These are phyloP conservation scores for Sebastes taczanowskii DNA, from an alignment of 2,797 vertebrate species.

Conservation along the genomic window DNA sequence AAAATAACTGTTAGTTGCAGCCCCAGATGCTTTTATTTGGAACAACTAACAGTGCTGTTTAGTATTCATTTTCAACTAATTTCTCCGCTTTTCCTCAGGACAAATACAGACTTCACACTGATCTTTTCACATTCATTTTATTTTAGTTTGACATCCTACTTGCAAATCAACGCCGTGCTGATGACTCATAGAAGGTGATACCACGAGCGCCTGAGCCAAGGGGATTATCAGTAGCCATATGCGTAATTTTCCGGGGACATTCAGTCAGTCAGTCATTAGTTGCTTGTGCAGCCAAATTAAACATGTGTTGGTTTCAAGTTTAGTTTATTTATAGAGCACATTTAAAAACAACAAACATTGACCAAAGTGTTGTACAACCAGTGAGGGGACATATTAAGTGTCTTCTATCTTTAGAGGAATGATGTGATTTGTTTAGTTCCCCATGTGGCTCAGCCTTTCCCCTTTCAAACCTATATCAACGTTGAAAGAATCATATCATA, in stretches of 20 bases:
- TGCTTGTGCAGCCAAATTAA: background rate
- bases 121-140: too few relatives aligned
- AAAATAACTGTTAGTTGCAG: too few relatives aligned
- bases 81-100: too few relatives aligned
- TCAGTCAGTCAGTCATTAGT: background rate
- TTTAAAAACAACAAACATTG: background rate
- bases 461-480: background rate
- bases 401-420: background rate
- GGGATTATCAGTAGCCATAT: background rate
- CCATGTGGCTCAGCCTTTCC: background rate
- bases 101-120: too few relatives aligned
- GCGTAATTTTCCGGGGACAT: background rate
- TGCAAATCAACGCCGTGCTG: background rate
- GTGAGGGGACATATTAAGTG: background rate
- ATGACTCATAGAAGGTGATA: slow-evolving; percentile 20
- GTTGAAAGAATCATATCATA: background rate
- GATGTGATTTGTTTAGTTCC: background rate
- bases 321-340: background rate
- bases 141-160: background rate
- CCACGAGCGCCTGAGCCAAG: background rate
- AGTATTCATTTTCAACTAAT: too few relatives aligned
- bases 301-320: background rate
- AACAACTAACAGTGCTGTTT: too few relatives aligned
- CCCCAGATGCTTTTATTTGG: too few relatives aligned
- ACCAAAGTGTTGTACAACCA: background rate